Evolutionary conservation across 2,888 invertebrate species (phyloP), one percentile per base, ranked within the genome.

Genomic region (Taenaris catops): DNA sequence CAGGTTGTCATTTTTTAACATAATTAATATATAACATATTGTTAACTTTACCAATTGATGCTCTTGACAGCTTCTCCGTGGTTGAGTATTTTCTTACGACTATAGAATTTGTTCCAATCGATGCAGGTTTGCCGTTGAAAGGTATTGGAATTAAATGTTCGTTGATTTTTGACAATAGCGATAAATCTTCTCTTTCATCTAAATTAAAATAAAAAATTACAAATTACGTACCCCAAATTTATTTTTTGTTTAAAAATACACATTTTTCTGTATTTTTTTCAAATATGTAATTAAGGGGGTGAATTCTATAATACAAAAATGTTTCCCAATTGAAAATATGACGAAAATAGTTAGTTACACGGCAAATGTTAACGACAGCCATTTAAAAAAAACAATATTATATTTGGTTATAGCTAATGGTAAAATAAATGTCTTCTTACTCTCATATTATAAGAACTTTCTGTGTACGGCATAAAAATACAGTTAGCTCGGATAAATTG

Each of bases 401-500:
- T n/a, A n/a, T n/a, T n/a, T n/a, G n/a, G n/a, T n/a, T n/a, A n/a
- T n/a, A n/a, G n/a, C n/a, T n/a, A n/a, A n/a, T n/a, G n/a, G n/a
- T n/a, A n/a, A n/a, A n/a, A n/a, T n/a, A n/a, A n/a, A n/a, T n/a
- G n/a, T n/a, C n/a, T n/a, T 12, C 10, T n/a, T 38, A 60, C 63
- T 64, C 53, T 83, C 87, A 88, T 55, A 90, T 67, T 20, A 79
- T 44, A 23, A 91, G 63, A 49, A 91, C 89, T 25, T 72, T 66
- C 70, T 90, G 86, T 12, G 91, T 81, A 53, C 91, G 79, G 38
- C 87, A 81, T 19, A 90, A 57, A 0, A 91, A 88, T 0, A 91
- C 88, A 14, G 83, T 57, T 57, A 89, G 79, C 57, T 91, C 91
- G 0, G 91, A 89, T 1, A 89, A 62, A 48, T n/a, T n/a, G n/a